These are phyloP conservation scores for Chelmon rostratus DNA, from an alignment of 2,797 vertebrate genomes.

Conservation along the genomic window DNA sequence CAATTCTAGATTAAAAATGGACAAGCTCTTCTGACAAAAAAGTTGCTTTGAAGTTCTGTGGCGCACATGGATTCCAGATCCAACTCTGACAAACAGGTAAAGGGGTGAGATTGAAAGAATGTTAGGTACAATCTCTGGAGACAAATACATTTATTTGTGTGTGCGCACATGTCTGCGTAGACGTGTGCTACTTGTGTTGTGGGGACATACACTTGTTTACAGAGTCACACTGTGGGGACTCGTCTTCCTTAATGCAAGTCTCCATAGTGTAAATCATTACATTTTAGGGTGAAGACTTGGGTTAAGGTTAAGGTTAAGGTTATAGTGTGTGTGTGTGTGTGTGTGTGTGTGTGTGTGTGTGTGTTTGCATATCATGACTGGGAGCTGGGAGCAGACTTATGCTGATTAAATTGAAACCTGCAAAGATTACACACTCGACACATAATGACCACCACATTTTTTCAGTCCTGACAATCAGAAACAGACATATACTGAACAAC, in stretches of 20 bases:
- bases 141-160: constrained; percentile 1
- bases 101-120: constrained; percentile 32
- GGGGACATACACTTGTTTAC: no score
- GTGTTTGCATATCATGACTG: not conserved
- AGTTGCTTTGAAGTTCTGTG: constrained; percentile 60
- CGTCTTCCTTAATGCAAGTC: no score
- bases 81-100: constrained; percentile 24
- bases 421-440: not conserved
- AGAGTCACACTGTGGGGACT: no score
- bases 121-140: not conserved
- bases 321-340: not conserved
- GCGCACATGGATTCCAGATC: constrained; percentile 37
- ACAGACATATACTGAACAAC: not conserved
- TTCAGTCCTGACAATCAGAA: not conserved
- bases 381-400: not conserved
- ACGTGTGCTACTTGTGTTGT: no score
- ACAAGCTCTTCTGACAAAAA: constrained; percentile 59
- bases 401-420: not conserved
- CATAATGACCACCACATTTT: not conserved
- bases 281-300: no score
- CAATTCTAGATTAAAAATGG: constrained; percentile 64
- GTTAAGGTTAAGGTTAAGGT: no score
- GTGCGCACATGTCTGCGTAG: not conserved
- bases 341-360: not conserved
- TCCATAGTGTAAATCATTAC: no score